Evolutionary conservation across 2,113 vertebrate genomes (phyloP).

Genomic region (Sterna hirundo): DNA sequence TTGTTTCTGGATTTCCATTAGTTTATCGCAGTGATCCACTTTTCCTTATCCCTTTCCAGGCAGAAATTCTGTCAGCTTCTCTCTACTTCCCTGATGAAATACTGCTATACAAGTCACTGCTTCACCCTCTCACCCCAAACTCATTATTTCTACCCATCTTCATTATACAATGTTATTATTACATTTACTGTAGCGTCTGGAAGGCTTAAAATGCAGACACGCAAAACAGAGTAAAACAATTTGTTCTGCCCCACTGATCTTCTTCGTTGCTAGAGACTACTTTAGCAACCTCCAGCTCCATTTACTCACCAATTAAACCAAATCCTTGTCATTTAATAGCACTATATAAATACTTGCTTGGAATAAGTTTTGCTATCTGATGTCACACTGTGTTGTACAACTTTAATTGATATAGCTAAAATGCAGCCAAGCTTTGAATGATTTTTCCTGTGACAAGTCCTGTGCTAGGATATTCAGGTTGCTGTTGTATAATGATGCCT

Average conservation of each 20-base stretch:
- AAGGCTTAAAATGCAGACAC: slow-evolving; percentile 20
- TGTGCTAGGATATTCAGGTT: slow-evolving; percentile 16
- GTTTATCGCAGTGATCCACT: not conserved
- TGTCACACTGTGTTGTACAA: not conserved
- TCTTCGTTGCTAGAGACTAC: not conserved
- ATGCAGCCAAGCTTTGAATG: slow-evolving; percentile 2
- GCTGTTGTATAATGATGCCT: slow-evolving; percentile 50
- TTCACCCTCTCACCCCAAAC: not conserved
- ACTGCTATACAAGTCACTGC: not conserved
- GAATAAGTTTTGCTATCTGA: not conserved
- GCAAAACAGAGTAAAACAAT: not conserved
- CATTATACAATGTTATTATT: slow-evolving; percentile 6
- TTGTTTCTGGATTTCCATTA: not conserved
- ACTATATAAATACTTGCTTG: not conserved
- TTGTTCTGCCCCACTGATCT: slow-evolving; percentile 18
- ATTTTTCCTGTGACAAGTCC: not conserved
- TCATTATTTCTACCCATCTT: slow-evolving; percentile 34
- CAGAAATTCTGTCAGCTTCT: not conserved
- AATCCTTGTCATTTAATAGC: slow-evolving; percentile 16
- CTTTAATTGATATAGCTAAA: slow-evolving; percentile 14
- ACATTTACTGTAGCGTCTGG: not conserved
- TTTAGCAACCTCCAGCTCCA: slow-evolving; percentile 22
- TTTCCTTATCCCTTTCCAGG: not conserved
- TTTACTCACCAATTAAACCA: slow-evolving; percentile 33
- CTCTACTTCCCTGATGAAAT: not conserved